These are phyloP conservation scores for Rhyzopertha dominica DNA, from an alignment of 1,140 invertebrate genomes.

Conservation along the genomic window DNA sequence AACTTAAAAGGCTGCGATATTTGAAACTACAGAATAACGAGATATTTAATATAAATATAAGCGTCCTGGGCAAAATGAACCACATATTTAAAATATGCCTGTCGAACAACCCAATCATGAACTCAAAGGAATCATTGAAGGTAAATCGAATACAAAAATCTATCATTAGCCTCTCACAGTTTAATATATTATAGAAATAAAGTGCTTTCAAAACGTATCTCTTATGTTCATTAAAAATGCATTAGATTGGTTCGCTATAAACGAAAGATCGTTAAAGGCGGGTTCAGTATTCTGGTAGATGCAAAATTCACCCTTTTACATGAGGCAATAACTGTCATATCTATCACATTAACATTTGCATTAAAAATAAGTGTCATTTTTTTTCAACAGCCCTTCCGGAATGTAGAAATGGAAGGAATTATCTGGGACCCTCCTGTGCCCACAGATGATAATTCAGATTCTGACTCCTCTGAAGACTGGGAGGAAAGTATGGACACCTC, in stretches of 20 bases:
- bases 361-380: slow-evolving; percentile 8
- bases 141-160: slow-evolving; percentile 29
- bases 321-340: slow-evolving; percentile 18
- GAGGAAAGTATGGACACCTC: slow-evolving; percentile 56
- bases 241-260: too few relatives aligned
- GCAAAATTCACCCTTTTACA: slow-evolving; percentile 25
- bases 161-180: slow-evolving; percentile 37
- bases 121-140: slow-evolving; percentile 30
- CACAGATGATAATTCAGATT: slow-evolving; percentile 46
- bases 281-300: slow-evolving; percentile 23
- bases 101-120: slow-evolving; percentile 49
- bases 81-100: slow-evolving; percentile 50
- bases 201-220: slow-evolving; percentile 25
- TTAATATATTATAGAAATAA: slow-evolving; percentile 25
- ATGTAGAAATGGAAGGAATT: slow-evolving; percentile 38
- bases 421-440: too few relatives aligned
- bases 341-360: slow-evolving; percentile 6
- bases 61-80: slow-evolving; percentile 40
- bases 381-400: slow-evolving; percentile 34
- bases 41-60: slow-evolving; percentile 35
- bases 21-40: slow-evolving; percentile 54
- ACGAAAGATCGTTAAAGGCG: too few relatives aligned
- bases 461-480: slow-evolving; percentile 52
- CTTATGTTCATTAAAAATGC: slow-evolving; percentile 17
- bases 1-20: slow-evolving; percentile 50